Percentiles rank a stretch among this genome's conserved stretches.
Evolutionary conservation across 1,140 invertebrate species (phyloP).

Genomic region (Wiebesia pumilae): DNA sequence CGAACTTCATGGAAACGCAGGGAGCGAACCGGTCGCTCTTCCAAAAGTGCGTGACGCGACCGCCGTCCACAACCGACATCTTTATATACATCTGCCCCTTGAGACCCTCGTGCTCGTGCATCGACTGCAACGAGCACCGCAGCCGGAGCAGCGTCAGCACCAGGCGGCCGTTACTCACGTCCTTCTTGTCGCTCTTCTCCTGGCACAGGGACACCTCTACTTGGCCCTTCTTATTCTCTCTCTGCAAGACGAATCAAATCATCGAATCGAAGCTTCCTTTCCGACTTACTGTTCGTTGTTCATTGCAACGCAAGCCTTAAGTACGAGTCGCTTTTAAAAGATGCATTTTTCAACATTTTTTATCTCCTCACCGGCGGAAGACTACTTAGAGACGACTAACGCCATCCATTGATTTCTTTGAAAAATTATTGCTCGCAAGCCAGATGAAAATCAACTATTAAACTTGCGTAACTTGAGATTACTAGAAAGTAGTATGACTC

Average conservation of each 20-base stretch:
- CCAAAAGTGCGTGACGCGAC: constrained; percentile 83
- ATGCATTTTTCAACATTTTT: too few relatives aligned
- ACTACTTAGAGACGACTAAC: too few relatives aligned
- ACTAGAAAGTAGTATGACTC: too few relatives aligned
- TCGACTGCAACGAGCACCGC: constrained; percentile 80
- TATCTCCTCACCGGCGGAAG: too few relatives aligned
- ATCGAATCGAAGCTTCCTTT: neutral
- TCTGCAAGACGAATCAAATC: constrained; percentile 66
- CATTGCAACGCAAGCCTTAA: too few relatives aligned
- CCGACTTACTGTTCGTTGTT: too few relatives aligned
- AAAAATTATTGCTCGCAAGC: too few relatives aligned
- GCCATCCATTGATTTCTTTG: too few relatives aligned
- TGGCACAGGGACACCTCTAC: constrained; percentile 80
- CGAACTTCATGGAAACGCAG: constrained; percentile 77
- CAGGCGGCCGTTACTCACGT: constrained; percentile 78
- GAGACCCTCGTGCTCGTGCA: constrained; percentile 81
- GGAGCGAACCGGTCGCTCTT: constrained; percentile 84
- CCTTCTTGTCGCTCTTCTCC: constrained; percentile 78
- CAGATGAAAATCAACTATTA: too few relatives aligned
- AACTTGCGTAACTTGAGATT: too few relatives aligned
- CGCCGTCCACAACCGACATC: constrained; percentile 82
- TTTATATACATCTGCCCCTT: constrained; percentile 84
- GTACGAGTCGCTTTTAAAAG: too few relatives aligned
- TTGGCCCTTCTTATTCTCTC: constrained; percentile 81
- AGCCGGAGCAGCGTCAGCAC: constrained; percentile 67